A percentile compares a stretch with the other conserved stretches of the same genome.
Evolutionary conservation across 1,140 invertebrate species (phyloP).

Genomic region (Hermetia illucens): DNA sequence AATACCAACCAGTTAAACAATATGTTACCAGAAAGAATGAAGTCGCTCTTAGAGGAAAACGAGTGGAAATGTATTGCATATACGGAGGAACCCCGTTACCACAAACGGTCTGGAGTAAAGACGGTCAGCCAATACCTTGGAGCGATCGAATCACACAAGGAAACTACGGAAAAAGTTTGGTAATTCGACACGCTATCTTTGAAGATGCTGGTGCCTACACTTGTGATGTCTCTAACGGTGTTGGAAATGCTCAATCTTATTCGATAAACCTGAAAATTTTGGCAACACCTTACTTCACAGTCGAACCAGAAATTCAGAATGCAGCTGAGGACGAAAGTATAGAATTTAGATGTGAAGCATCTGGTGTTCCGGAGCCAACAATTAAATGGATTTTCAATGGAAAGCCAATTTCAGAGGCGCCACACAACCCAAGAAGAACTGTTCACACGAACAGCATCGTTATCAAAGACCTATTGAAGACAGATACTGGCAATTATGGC

Average conservation of each 20-base stretch:
- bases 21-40: constrained; percentile 78
- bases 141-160: constrained; percentile 64
- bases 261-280: constrained; percentile 69
- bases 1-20: constrained; percentile 58
- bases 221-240: constrained; percentile 83
- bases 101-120: constrained; percentile 72
- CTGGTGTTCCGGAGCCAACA: constrained; percentile 73
- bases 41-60: constrained; percentile 66
- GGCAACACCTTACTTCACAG: constrained; percentile 82
- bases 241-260: constrained; percentile 67
- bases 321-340: constrained; percentile 84
- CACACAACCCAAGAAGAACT: constrained; percentile 52
- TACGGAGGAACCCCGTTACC: constrained; percentile 78
- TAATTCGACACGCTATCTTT: constrained; percentile 72
- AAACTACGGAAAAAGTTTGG: constrained; percentile 84
- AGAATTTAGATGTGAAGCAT: constrained; percentile 74
- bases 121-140: constrained; percentile 48
- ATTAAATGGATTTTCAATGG: constrained; percentile 98
- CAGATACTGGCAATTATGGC: constrained; percentile 94
- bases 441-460: constrained; percentile 60
- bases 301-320: constrained; percentile 78
- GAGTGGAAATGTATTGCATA: constrained; percentile 74
- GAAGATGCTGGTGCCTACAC: constrained; percentile 79
- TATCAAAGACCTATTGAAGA: constrained; percentile 68
- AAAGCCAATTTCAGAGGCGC: constrained; percentile 63